Conservation (phyloP, 2,888 invertebrate genomes). For the Tortricodes alternella region DNA sequence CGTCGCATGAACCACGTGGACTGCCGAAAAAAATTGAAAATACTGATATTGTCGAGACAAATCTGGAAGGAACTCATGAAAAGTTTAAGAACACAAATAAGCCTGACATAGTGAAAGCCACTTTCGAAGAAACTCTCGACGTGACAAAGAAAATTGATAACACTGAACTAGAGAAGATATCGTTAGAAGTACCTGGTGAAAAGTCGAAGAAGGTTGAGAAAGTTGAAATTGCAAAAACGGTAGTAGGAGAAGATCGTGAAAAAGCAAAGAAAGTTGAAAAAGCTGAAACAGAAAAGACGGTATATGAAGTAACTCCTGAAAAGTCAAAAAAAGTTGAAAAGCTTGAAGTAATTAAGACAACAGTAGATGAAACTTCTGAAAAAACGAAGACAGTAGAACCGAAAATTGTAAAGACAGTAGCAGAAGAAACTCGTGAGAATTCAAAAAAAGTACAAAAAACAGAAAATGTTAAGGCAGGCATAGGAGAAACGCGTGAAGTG, state of each 20-base stretch:
- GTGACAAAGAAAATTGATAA: conserved; percentile 32
- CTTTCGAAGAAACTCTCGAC: conserved; percentile 11
- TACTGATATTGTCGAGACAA: not conserved
- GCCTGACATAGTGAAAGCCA: conserved; percentile 1
- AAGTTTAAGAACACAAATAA: conserved; percentile 32
- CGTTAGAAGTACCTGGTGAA: conserved; percentile 38
- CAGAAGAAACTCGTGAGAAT: conserved; percentile 20
- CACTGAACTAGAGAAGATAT: not conserved
- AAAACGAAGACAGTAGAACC: conserved; percentile 30
- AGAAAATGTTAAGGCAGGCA: conserved; percentile 28
- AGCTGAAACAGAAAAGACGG: not conserved
- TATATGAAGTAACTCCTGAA: not conserved
- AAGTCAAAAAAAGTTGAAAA: not conserved
- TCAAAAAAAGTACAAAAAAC: conserved; percentile 30
- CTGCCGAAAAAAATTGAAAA: conserved; percentile 3
- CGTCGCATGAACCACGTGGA: conserved; percentile 2
- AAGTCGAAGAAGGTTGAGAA: conserved; percentile 38
- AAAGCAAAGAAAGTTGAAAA: conserved; percentile 32
- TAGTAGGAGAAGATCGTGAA: conserved; percentile 6
- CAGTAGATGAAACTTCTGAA: conserved; percentile 38
- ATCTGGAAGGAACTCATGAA: conserved; percentile 7
- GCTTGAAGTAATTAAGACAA: conserved; percentile 10
- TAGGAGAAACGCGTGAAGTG: conserved; percentile 39
- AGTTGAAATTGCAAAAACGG: conserved; percentile 51
- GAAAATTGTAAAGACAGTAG: not conserved